Evolutionary conservation across 1,140 invertebrate genomes (phyloP), one percentile per base, ranked within the genome.

Genomic region (Pseudomyrmex sp.): DNA sequence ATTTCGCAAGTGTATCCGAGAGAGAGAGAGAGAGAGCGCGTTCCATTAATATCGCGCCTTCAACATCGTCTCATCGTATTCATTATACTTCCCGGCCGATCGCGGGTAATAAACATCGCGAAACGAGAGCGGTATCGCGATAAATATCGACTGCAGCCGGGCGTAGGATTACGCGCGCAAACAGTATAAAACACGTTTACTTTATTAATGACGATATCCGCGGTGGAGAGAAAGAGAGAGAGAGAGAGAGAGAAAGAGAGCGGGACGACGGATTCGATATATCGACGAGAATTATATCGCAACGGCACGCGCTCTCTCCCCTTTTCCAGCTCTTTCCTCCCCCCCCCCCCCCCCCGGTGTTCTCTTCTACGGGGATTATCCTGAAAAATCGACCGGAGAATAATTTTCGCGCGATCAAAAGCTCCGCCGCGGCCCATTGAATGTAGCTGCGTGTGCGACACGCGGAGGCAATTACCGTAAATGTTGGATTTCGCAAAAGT

Each of bases 261-360:
- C 46, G 15, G 58, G 0, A 35, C 62, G 18, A 50, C 10, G 26
- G 48, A 9, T 1, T 52, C 54, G 65, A 69, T n/a, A n/a, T n/a
- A n/a, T n/a, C n/a, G n/a, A n/a, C 15, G 58, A 66, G 66, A 80
- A 80, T 80, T 80, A 70, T 70, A 61, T 70, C 44, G 44, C n/a
- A 15, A 46, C 2, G 20, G 12, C 61, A 44, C n/a, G n/a, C 23
- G 12, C 50, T 5, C 35, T 35, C 35, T n/a, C n/a, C 5, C 5
- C 35, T 35, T 35, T 35, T 35, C 5, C 5, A 35, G 35, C 35
- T 35, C 35, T 35, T 35, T 35, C n/a, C n/a, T n/a, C n/a, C n/a
- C n/a, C n/a, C n/a, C n/a, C n/a, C n/a, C n/a, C n/a, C n/a, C n/a
- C n/a, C n/a, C n/a, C n/a, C n/a, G n/a, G n/a, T n/a, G n/a, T n/a